Percentiles rank a stretch among this genome's conserved stretches.
Evolutionary conservation across 2,113 vertebrate genomes (phyloP).

Genomic region (Hemicordylus capensis): DNA sequence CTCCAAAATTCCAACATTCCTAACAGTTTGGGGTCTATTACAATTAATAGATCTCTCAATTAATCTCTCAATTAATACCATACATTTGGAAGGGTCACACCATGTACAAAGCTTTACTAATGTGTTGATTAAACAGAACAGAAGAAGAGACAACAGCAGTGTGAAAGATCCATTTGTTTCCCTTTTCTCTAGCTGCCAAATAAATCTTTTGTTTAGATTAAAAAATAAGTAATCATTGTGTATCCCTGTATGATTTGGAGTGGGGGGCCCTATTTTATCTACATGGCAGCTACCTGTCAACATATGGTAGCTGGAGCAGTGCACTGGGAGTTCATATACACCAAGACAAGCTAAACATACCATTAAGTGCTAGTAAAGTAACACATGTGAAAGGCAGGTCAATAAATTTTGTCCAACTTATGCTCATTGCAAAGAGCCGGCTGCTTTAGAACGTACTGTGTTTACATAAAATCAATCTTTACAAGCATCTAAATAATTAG

Average conservation of each 20-base stretch:
- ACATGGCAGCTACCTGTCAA: slow-evolving; percentile 75
- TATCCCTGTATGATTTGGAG: slow-evolving; percentile 57
- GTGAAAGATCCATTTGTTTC: slow-evolving; percentile 22
- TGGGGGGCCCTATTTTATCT: slow-evolving; percentile 75
- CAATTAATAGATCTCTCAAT: background rate
- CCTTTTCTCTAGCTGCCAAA: slow-evolving; percentile 32
- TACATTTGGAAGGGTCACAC: slow-evolving; percentile 9
- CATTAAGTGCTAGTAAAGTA: slow-evolving; percentile 82
- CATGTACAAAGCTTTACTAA: background rate
- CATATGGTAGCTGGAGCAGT: slow-evolving; percentile 66
- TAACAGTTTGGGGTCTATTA: background rate
- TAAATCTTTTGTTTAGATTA: slow-evolving; percentile 65
- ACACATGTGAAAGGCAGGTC: slow-evolving; percentile 80
- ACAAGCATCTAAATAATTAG: slow-evolving; percentile 80
- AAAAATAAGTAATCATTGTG: slow-evolving; percentile 68
- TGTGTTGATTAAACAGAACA: slow-evolving; percentile 44
- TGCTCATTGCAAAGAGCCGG: slow-evolving; percentile 66
- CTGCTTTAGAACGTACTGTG: slow-evolving; percentile 64
- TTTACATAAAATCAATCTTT: slow-evolving; percentile 85
- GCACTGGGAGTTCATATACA: slow-evolving; percentile 76
- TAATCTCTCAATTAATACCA: background rate
- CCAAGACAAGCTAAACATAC: slow-evolving; percentile 82
- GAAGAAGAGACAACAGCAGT: slow-evolving; percentile 44
- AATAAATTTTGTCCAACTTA: slow-evolving; percentile 80
- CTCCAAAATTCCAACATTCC: background rate